Conservation (phyloP, 2,797 vertebrate genomes). For the Geotrypetes seraphini region DNA sequence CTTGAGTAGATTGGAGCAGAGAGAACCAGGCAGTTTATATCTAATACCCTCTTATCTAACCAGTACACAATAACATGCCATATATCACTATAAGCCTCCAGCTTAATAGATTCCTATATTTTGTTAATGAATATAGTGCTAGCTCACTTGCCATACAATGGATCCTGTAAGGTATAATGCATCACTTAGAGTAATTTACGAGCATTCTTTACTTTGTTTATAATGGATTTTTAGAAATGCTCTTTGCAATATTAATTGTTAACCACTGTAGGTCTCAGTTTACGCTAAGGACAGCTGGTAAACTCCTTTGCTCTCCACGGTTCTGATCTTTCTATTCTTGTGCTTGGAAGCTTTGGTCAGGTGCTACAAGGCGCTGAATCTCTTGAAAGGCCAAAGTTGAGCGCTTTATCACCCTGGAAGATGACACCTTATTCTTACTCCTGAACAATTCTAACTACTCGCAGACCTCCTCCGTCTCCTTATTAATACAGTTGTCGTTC, state of each 20-base stretch:
- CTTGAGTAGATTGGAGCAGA: no score
- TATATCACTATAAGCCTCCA: no score
- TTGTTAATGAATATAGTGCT: no score
- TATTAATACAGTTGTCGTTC: conserved; percentile 53
- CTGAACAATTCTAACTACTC: conserved; percentile 42
- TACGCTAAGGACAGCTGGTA: conserved; percentile 16
- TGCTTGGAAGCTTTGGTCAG: conserved; percentile 19
- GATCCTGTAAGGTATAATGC: no score
- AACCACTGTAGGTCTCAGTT: background rate
- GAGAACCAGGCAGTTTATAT: no score
- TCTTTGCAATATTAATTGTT: background rate
- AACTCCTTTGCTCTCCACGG: no score
- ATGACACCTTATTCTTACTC: conserved; percentile 41
- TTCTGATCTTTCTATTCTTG: conserved; percentile 17
- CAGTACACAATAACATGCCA: no score
- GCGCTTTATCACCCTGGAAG: conserved; percentile 26
- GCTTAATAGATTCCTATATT: no score
- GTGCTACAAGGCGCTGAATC: conserved; percentile 8
- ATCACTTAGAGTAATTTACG: no score
- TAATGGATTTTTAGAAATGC: no score
- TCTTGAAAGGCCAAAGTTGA: conserved; percentile 43
- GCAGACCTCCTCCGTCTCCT: conserved; percentile 21
- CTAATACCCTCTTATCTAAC: no score
- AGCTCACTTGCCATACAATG: no score
- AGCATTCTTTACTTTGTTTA: background rate